Percentiles rank a stretch among this genome's conserved stretches.
These are phyloP conservation scores for Hesperophylax magnus DNA, from an alignment of 1,140 invertebrate genomes.

Conservation along the genomic window DNA sequence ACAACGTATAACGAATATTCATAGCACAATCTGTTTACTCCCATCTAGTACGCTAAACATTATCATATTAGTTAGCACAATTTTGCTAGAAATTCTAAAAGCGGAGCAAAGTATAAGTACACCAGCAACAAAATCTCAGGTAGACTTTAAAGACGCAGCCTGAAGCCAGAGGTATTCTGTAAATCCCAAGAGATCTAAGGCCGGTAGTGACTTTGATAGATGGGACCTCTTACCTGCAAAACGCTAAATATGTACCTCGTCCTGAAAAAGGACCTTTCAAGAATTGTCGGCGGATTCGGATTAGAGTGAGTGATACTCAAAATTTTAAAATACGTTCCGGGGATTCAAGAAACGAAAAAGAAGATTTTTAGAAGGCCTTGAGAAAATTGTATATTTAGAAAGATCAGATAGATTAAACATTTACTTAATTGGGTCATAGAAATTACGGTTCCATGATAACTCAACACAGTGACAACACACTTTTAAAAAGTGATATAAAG, in stretches of 20 bases:
- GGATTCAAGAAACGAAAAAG: no score
- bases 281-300: not conserved
- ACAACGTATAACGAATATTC: no score
- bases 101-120: slow-evolving; percentile 4
- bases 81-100: not conserved
- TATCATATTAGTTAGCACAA: slow-evolving; percentile 1
- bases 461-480: no score
- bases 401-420: no score
- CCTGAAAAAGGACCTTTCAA: not conserved
- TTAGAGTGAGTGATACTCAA: not conserved
- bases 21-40: no score
- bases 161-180: not conserved
- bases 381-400: no score
- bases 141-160: not conserved
- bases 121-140: not conserved
- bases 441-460: no score
- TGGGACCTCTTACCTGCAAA: not conserved
- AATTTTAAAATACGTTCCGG: no score
- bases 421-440: no score
- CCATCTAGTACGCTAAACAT: not conserved
- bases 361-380: no score
- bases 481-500: no score
- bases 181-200: not conserved
- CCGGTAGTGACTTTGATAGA: slow-evolving; percentile 1
- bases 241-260: not conserved